Base-by-base conservation (phyloP, 2,888 invertebrate species). In the Erebia palarica region DNA sequence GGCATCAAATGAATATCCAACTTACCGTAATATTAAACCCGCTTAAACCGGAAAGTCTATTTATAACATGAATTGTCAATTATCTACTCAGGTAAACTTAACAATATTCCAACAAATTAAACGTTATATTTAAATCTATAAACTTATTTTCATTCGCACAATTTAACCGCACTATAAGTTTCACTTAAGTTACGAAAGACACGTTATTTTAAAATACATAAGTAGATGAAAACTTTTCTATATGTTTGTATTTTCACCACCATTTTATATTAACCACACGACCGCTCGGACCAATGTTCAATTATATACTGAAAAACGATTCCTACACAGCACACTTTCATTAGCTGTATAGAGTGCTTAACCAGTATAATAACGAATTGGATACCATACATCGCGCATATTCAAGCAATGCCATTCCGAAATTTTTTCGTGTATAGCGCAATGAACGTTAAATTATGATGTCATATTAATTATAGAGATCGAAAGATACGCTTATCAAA, bases 301-400 rank as follows among this genome's bases (percentile, higher is more conserved):
- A 70, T 65, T 60, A 60, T 57, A 59, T 49, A 73, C 73, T 73
- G 72, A 68, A 73, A 72, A 68, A 36, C 57, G 59, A 53, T 44
- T 27, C 49, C 5, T 47, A 66, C 21, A 13, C 36, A 8, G n/a
- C 18, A 16, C 13, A 36, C 53, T 53, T 55, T 55, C 65, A 65
- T 55, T 55, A 42, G 53, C 21, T 13, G n/a, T 53, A 16, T 36
- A 13, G 7, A 65, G 36, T 53, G 11, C 53, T 55, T 18, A 27
- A 42, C 16, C 18, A 42, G 8, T 42, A 18, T 42, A 13, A 7
- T 10, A 65, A 16, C 53, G 3, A 55, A 36, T 42, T 13, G n/a
- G 36, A 16, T 55, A 55, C 4, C 11, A 16, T 65, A 16, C 55
- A 65, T 65, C 36, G 53, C 65, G n/a, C 9, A 10, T 7, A 5